Base-by-base conservation (phyloP, 2,888 invertebrate genomes). In the Drosophila dives region DNA sequence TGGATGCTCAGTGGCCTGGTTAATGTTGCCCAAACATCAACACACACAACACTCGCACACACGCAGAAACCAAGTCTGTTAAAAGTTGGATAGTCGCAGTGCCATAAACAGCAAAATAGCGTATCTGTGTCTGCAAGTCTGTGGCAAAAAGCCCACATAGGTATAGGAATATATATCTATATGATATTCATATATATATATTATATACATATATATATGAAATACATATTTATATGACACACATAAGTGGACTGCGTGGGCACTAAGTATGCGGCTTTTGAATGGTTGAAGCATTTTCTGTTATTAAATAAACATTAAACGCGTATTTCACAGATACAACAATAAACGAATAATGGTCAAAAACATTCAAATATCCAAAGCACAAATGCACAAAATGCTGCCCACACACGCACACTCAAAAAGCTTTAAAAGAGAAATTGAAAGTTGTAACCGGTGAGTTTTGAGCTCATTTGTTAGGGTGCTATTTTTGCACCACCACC, bases 1-100 rank as follows among this genome's bases (percentile, higher is more conserved):
- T 80, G 77, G 89, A 88, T 83, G 86, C 72, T 86, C 86, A 83
- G 75, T 83, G 83, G 89, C 83, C 83, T 80, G 86, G 87, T 89
- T 84, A 75, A 60, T 62, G 72, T 74, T 73, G 83, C 75, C 81
- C 83, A 83, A 78, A 85, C 72, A 68, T 54, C 72, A 55, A 53
- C 60, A 64, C 33, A 51, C 61, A 38, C 34, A 50, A 40, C 5
- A 40, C 10, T n/a, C n/a, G 20, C 66, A 72, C 49, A 56, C 55
- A 63, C 40, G 26, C 49, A 20, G 36, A 54, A 72, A 49, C 48
- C 63, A 59, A 63, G 84, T 66, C 72, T 83, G 33, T 70, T 65
- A 70, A 67, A 81, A 80, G 59, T 81, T 81, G 80, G 74, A 61
- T 40, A 72, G 40, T 48, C 40, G 58, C 83, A 68, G 66, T 59